These are phyloP conservation scores for Myripristis jacobus DNA, from an alignment of 2,797 vertebrate species.

Conservation along the genomic window DNA sequence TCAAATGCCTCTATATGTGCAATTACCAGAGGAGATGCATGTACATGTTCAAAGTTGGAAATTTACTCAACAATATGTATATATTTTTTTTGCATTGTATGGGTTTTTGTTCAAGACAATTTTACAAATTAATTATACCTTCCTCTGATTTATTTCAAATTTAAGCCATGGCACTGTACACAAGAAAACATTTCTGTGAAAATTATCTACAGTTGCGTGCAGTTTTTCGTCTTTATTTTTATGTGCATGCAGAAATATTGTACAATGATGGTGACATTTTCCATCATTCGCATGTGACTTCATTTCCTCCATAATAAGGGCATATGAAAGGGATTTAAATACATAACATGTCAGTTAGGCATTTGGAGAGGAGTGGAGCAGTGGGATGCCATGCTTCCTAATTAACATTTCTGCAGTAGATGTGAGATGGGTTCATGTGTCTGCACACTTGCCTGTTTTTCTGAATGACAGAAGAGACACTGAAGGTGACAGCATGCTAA, in stretches of 20 bases:
- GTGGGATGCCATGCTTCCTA: conserved; percentile 80
- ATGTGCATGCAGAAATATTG: conserved; percentile 50
- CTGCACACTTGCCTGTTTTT: conserved; percentile 77
- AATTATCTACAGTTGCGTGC: conserved; percentile 33
- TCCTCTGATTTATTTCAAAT: conserved; percentile 53
- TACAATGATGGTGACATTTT: conserved; percentile 67
- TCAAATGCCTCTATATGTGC: conserved; percentile 49
- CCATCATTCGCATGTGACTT: conserved; percentile 74
- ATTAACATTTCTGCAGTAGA: conserved; percentile 84
- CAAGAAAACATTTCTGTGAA: conserved; percentile 16
- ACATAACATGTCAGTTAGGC: conserved; percentile 79
- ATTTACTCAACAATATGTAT: conserved; percentile 52
- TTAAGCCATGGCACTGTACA: conserved; percentile 32
- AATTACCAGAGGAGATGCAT: conserved; percentile 43
- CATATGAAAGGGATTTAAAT: conserved; percentile 84
- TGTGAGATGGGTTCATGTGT: conserved; percentile 80
- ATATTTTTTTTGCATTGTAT: conserved; percentile 41
- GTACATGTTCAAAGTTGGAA: conserved; percentile 36
- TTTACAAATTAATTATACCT: conserved; percentile 59
- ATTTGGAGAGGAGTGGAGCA: conserved; percentile 74
- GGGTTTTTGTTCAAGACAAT: conserved; percentile 35
- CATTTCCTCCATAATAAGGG: conserved; percentile 79
- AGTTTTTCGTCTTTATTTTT: conserved; percentile 58
- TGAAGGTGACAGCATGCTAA: conserved; percentile 86
- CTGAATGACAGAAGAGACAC: conserved; percentile 83